Conservation (phyloP, 2,113 vertebrate species). For the Salvelinus alpinus region DNA sequence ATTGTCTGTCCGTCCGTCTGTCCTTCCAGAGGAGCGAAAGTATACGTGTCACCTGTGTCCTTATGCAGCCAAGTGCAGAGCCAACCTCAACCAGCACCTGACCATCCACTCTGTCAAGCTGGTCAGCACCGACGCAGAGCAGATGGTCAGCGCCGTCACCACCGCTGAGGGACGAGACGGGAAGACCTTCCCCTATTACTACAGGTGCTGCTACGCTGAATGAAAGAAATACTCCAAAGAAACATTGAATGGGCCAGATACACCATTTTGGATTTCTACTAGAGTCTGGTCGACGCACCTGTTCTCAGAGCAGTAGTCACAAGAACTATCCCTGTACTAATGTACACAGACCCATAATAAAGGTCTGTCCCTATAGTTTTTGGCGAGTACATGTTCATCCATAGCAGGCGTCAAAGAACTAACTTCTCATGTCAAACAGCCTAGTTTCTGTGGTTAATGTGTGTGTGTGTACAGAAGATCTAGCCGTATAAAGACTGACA, state of each 20-base stretch:
- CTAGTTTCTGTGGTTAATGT: no score
- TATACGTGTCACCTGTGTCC: constrained; percentile 99
- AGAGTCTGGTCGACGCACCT: no score
- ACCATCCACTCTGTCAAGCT: constrained; percentile 98
- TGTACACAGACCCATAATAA: background rate
- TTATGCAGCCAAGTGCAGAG: constrained; percentile 97
- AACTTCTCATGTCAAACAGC: no score
- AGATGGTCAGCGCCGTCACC: constrained; percentile 91
- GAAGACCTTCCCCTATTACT: constrained; percentile 94
- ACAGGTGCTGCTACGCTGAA: constrained; percentile 78
- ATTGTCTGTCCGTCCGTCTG: constrained; percentile 25
- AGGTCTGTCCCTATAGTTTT: no score
- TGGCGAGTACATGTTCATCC: no score
- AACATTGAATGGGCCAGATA: background rate
- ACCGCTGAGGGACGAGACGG: constrained; percentile 82
- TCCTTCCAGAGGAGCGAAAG: constrained; percentile 91
- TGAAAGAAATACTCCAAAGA: constrained; percentile 7
- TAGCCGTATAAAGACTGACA: no score
- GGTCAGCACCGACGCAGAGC: constrained; percentile 93
- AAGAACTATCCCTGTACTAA: no score
- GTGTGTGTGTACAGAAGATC: no score
- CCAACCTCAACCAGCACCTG: constrained; percentile 98
- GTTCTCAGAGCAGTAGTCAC: no score
- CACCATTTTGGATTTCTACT: no score
- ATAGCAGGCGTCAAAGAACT: no score